Evolutionary conservation across 2,888 invertebrate genomes (phyloP).

Genomic region (Stegophylla sp.): DNA sequence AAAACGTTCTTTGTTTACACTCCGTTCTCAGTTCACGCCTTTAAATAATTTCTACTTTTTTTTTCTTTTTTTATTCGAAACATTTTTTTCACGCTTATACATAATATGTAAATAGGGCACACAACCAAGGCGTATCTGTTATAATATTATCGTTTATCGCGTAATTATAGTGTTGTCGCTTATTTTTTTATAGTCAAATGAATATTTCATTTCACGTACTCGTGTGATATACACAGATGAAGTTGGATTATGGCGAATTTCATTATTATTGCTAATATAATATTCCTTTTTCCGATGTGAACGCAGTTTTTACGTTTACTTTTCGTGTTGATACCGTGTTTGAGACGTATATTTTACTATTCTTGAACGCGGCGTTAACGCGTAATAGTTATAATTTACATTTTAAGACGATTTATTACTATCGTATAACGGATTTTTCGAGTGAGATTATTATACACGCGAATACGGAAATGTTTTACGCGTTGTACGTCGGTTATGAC

Average conservation of each 20-base stretch:
- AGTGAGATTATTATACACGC: too few relatives aligned
- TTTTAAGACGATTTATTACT: too few relatives aligned
- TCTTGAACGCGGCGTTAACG: too few relatives aligned
- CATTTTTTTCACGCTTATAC: background rate
- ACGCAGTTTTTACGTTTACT: background rate
- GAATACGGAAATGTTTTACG: too few relatives aligned
- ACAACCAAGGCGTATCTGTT: background rate
- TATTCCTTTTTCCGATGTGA: background rate
- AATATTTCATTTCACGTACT: background rate
- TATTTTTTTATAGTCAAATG: slow-evolving; percentile 3
- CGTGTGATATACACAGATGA: background rate
- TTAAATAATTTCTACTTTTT: background rate
- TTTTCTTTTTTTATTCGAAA: background rate
- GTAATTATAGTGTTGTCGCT: slow-evolving; percentile 10
- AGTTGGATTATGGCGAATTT: too few relatives aligned
- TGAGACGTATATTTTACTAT: too few relatives aligned
- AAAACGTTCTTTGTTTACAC: background rate
- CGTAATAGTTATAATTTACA: too few relatives aligned
- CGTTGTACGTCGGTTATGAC: too few relatives aligned
- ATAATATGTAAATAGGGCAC: background rate
- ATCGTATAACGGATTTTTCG: too few relatives aligned
- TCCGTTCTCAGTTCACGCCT: background rate
- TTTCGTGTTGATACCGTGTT: background rate
- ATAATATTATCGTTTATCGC: slow-evolving; percentile 7
- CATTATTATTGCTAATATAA: background rate